Base-by-base conservation (phyloP, 2,113 vertebrate genomes). In the Nothobranchius kuhntae region DNA sequence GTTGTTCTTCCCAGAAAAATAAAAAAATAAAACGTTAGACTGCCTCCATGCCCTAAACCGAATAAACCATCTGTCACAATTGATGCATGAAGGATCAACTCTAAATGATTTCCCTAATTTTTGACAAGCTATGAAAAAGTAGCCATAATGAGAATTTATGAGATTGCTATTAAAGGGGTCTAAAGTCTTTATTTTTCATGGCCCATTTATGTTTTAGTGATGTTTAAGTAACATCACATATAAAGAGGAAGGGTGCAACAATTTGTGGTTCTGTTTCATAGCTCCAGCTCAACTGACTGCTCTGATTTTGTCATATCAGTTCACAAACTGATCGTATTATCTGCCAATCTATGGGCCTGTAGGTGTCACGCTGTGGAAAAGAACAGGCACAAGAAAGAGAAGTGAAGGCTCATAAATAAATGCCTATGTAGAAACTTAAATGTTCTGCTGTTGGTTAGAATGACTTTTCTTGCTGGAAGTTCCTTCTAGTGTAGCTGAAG, bases 241-340 rank as follows among this genome's bases (percentile, higher is more conserved):
- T 86, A 77, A 81, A 54, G 61, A 61, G 76, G 61, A 21, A 71
- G 77, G 66, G 77, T 71, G 55, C 60, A 48, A 68, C 58, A 57
- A 8, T 61, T 82, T 68, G 42, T 51, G 44, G 36, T 62, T 82
- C 48, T 38, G 48, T 77, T 59, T 8, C 42, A 40, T 66, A 46
- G 55, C 11, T 81, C 69, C 61, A 30, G 55, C 77, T 83, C 82
- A 85, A 89, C 71, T 72, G 72, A 78, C 68, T 57, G 0, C 1
- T 86, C 61, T 82, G 72, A 83, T 87, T 80, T 81, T 13, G 11
- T 60, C 26, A 59, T 66, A 76, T 78, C 45, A 14, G 60, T 64
- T 24, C 64, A 58, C 58, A 73, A 53, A 17, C 64, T 53, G 52
- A 44, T 66, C 21, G 21, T 21, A 21, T 21, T 21, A 7, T 71